These are phyloP conservation scores for Echeneis naucrates DNA, from an alignment of 2,797 vertebrate genomes.

Conservation along the genomic window DNA sequence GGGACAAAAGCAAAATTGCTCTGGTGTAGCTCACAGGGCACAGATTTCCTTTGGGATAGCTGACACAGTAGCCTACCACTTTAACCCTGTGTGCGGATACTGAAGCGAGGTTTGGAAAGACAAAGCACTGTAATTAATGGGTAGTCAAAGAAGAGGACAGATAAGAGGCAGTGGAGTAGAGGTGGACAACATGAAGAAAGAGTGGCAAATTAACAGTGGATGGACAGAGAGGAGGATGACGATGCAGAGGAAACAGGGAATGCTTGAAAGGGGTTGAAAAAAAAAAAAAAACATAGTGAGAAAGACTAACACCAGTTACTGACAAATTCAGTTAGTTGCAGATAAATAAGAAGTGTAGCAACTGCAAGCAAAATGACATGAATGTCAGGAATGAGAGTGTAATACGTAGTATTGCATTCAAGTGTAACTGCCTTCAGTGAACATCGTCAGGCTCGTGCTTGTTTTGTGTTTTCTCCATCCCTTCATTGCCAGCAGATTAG, in stretches of 20 bases:
- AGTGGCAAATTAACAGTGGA: slow-evolving; percentile 46
- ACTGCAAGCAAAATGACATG: neutral
- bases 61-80: slow-evolving; percentile 8
- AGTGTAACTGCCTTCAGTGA: slow-evolving; percentile 14
- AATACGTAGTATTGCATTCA: slow-evolving; percentile 4
- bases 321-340: slow-evolving; percentile 17
- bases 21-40: slow-evolving; percentile 25
- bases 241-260: neutral
- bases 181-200: slow-evolving; percentile 15
- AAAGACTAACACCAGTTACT: slow-evolving; percentile 13
- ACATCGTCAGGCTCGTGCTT: neutral
- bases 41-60: slow-evolving; percentile 44
- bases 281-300: slow-evolving; percentile 26
- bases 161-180: slow-evolving; percentile 11
- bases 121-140: slow-evolving; percentile 15
- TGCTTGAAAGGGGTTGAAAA: no score
- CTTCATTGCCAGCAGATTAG: slow-evolving; percentile 2
- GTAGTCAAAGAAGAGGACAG: slow-evolving; percentile 12
- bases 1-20: slow-evolving; percentile 41
- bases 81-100: slow-evolving; percentile 28
- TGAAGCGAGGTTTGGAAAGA: slow-evolving; percentile 9
- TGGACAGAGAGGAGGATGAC: slow-evolving; percentile 25
- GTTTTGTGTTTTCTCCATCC: slow-evolving; percentile 19
- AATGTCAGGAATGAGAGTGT: neutral
- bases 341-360: slow-evolving; percentile 9